Evolutionary conservation across 2,888 invertebrate species (phyloP), one percentile per base, ranked within the genome.

Genomic region (Drosophila quinaria): DNA sequence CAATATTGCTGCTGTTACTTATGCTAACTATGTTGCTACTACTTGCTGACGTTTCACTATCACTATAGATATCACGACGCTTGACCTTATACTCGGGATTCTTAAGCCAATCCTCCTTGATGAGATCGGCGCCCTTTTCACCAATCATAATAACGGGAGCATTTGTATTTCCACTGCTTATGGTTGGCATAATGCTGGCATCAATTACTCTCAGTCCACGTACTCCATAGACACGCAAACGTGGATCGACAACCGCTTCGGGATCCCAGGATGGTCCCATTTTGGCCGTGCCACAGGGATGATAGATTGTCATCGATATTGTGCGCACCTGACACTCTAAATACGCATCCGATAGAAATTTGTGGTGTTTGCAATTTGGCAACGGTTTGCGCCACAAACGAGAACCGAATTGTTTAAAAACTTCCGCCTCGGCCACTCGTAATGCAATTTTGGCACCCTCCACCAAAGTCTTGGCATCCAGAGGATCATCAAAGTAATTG

Each of bases 131-230:
- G 5, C 97, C 97, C 91, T 97, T 97, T 90, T 98, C 97, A 0
- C 95, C 97, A 33, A 97, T 96, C 97, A 97, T 97, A 54, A 97
- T 97, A n/a, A 96, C 95, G 0, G 97, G 97, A 0, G 97, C 98
- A 91, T 97, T 97, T 1, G 97, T 97, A 90, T 98, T 97, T 8
- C 97, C 97, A 87, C 97, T 77, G 52, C 65, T 79, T n/a, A 77
- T 77, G 1, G 77, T 77, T 2, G 77, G 77, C 77, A 77, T 77
- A 17, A 77, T 77, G 75, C 77, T 77, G 56, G 77, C 77, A 54
- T 77, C 77, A n/a, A 77, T 79, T 8, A 77, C 77, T 0, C 77
- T 17, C 17, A 98, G 93, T 11, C 96, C 96, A 59, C 95, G 93
- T 0, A 98, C 93, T 1, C 97, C 97, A 80, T 97, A 95, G 0